Base-by-base conservation (phyloP, 1,140 invertebrate genomes). In the Papilio polyxenes region DNA sequence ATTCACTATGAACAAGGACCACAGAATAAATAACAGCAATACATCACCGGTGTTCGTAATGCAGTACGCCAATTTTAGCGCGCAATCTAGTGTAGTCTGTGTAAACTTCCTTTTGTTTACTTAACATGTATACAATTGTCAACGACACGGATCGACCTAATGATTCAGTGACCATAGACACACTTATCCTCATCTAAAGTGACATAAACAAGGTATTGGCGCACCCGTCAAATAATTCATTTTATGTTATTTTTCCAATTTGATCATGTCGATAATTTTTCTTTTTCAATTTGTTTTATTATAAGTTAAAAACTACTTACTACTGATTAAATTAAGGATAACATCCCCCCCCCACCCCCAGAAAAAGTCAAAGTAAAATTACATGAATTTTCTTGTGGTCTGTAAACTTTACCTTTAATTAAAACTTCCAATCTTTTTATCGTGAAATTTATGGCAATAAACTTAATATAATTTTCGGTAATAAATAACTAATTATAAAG, bases 101-200 rank as follows among this genome's bases (percentile, higher is more conserved):
- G 65, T 82, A 40, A 72, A 69, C 81, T 76, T 86, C 87, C 86
- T 86, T 80, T 82, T 85, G 85, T 91, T 91, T 89, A 88, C 83
- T 92, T 93, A 89, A 88, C 89, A 91, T 85, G 90, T 87, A 90
- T 93, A 87, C 89, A 84, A 91, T 93, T 92, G 92, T 91, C 91
- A 91, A 91, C 91, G 90, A 91, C 88, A 88, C 86, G 85, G 85
- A 89, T 91, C 91, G 91, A 94, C 91, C 92, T 87, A 94, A 91
- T 93, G 92, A 94, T 90, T 93, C 92, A 92, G 86, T 92, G 88
- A 90, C 91, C 90, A 91, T 91, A 91, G 91, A 90, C 87, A 83
- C 75, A 85, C 85, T 92, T 94, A 92, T 92, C 91, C 91, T 92
- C 85, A 82, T 88, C 83, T 94, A 91, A 94, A 91, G 92, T 91